Conservation (phyloP, 2,888 invertebrate species). For the Cistogaster globosa region DNA sequence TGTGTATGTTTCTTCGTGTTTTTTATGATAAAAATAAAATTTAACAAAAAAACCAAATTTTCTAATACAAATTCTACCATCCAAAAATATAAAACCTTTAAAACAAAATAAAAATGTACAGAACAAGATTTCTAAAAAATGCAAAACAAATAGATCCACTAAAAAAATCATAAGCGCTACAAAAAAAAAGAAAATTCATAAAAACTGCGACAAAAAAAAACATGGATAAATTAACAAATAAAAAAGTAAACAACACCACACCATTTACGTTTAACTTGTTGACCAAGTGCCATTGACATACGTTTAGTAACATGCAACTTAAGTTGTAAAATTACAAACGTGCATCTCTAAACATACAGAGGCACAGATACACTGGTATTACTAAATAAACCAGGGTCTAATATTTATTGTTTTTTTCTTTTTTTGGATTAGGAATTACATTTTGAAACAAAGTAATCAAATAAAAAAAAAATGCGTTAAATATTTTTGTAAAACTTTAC, state of each 20-base stretch:
- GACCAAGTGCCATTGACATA: constrained; percentile 71
- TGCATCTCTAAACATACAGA: constrained; percentile 18
- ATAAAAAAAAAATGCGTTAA: constrained; percentile 33
- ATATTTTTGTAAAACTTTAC: constrained; percentile 14
- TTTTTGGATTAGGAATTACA: constrained; percentile 8
- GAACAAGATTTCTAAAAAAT: background rate
- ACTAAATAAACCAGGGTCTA: background rate
- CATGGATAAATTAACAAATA: background rate
- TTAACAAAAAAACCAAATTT: constrained; percentile 6
- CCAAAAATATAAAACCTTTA: constrained; percentile 2
- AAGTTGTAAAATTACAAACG: constrained; percentile 30
- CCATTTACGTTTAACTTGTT: constrained; percentile 66
- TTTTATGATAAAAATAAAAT: constrained; percentile 20
- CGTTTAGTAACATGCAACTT: constrained; percentile 39
- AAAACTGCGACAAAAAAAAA: background rate
- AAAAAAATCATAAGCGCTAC: constrained; percentile 51
- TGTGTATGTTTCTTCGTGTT: background rate
- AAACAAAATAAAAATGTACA: constrained; percentile 17
- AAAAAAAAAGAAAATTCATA: background rate
- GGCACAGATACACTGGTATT: background rate
- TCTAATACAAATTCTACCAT: constrained; percentile 18
- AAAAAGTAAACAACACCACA: background rate
- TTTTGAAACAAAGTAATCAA: constrained; percentile 2
- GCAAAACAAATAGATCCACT: constrained; percentile 16
- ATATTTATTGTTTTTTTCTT: background rate